Conservation (phyloP, 2,113 vertebrate genomes). For the Onychorhynchus coronatus region DNA sequence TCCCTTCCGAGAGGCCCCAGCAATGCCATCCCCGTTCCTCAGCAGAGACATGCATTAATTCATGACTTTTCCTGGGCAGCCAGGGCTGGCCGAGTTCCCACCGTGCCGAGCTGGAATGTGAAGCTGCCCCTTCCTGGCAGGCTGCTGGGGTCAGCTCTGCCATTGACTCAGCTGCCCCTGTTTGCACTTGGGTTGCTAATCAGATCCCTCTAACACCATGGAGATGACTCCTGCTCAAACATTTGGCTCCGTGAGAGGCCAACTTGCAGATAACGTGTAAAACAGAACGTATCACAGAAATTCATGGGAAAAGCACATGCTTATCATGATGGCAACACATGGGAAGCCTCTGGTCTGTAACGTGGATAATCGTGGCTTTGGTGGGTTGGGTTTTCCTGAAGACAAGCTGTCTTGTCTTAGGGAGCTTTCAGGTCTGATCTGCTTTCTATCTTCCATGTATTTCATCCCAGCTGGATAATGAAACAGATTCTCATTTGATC, state of each 20-base stretch:
- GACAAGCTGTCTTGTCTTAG: background rate
- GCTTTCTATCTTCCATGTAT: background rate
- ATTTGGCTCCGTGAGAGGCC: background rate
- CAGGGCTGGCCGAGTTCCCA: background rate
- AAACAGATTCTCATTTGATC: background rate
- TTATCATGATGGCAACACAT: background rate
- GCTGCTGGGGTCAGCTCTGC: conserved; percentile 13
- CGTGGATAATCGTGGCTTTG: background rate
- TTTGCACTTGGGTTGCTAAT: background rate
- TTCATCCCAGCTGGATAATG: background rate
- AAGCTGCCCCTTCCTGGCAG: conserved; percentile 32
- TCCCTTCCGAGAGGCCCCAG: background rate
- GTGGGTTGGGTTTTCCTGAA: background rate
- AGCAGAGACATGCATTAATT: background rate
- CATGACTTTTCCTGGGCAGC: conserved; percentile 28
- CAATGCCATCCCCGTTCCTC: background rate
- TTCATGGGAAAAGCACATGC: background rate
- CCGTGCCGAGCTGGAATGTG: background rate
- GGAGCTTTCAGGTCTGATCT: background rate
- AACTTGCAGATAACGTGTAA: background rate
- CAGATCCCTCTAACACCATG: background rate
- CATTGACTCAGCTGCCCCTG: conserved; percentile 2
- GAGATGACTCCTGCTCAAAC: background rate
- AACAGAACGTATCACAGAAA: fast-evolving
- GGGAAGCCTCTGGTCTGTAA: background rate